phyloP scores from a whole-genome alignment of 2,888 invertebrate species.

The Melanargia galathea region DNA sequence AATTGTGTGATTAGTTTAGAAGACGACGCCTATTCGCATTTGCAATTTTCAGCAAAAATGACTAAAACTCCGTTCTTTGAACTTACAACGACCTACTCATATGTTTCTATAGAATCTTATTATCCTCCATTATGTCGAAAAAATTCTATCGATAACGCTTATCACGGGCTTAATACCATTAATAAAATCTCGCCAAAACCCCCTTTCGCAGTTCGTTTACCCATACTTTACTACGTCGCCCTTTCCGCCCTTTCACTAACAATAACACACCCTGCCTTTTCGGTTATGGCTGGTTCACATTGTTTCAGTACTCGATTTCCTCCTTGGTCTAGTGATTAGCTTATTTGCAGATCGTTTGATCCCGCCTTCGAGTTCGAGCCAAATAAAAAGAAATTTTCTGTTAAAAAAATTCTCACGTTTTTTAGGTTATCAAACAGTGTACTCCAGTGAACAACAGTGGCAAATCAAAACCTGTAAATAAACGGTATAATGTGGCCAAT shows the following conservation, averaged over 20 bases:
- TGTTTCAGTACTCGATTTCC: not conserved
- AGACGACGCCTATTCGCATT: too few species aligned
- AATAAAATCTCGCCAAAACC: slow-evolving; percentile 32
- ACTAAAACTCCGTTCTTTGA: not conserved
- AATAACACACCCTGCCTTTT: slow-evolving; percentile 8
- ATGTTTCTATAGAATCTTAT: not conserved
- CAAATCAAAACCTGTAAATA: too few species aligned
- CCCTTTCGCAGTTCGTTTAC: slow-evolving; percentile 34
- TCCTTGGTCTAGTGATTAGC: not conserved
- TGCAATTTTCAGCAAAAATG: not conserved
- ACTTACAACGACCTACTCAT: not conserved
- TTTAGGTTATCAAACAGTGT: too few species aligned
- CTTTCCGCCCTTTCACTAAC: slow-evolving; percentile 24
- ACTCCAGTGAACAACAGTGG: too few species aligned
- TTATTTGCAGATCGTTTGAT: too few species aligned
- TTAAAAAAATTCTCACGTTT: too few species aligned
- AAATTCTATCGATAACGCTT: slow-evolving; percentile 14
- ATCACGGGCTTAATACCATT: slow-evolving; percentile 1
- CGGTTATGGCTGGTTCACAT: slow-evolving; percentile 8
- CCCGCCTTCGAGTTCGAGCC: too few species aligned
- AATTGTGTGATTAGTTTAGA: too few species aligned
- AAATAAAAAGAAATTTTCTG: too few species aligned
- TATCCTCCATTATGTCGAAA: slow-evolving; percentile 2
- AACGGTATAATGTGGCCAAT: too few species aligned
- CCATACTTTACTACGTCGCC: slow-evolving; percentile 27